Evolutionary conservation across 2,888 invertebrate species (phyloP).

Genomic region (Melangyna quadrimaculata): DNA sequence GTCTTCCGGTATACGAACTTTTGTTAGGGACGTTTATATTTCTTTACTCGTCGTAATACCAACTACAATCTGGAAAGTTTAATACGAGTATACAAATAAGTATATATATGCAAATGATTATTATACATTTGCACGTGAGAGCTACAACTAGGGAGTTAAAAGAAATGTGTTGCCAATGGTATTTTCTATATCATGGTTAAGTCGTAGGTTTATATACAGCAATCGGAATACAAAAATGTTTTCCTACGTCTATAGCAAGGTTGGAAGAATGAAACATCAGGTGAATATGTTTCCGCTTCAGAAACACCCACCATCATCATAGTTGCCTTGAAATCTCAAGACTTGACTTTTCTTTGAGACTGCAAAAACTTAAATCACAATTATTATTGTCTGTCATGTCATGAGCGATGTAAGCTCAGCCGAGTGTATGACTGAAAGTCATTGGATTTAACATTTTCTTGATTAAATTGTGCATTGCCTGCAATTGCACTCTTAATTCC

Average conservation of each 20-base stretch:
- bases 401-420: conserved; percentile 44
- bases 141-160: background rate
- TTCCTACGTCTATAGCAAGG: background rate
- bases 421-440: conserved; percentile 52
- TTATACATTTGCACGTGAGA: background rate
- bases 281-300: conserved; percentile 2
- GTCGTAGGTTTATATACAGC: background rate
- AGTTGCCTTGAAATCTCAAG: background rate
- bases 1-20: conserved; percentile 28
- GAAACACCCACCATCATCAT: background rate
- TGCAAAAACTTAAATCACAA: conserved; percentile 5
- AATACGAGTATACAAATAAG: background rate
- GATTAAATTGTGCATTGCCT: conserved; percentile 35
- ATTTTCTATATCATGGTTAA: background rate
- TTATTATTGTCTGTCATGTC: conserved; percentile 45
- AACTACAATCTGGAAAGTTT: background rate
- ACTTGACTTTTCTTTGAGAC: background rate
- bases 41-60: background rate
- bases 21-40: background rate
- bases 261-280: background rate
- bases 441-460: conserved; percentile 53
- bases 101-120: background rate
- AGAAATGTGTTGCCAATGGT: background rate
- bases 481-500: background rate
- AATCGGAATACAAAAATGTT: background rate